Base-by-base conservation (phyloP, 2,113 vertebrate genomes). In the Cyprinus carpio region DNA sequence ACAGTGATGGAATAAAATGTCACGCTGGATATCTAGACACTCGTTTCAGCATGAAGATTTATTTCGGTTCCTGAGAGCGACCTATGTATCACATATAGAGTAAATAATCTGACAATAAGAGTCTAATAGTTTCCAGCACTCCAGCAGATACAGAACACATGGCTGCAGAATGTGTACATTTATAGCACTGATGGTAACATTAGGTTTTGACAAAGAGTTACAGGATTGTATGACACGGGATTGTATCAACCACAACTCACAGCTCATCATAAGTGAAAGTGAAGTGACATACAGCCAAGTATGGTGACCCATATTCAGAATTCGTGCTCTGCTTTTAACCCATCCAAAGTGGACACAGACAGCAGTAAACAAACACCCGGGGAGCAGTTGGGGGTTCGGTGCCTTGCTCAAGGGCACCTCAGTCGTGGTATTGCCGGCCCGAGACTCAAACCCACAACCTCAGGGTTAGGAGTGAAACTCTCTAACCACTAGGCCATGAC, bases 21-120 rank as follows among this genome's bases (percentile, higher is more conserved):
- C 87, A 80, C 83, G 75, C 40, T 16, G 13, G 8, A 65, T 79
- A n/a, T 60, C 29, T 37, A 37, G 10, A 31, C 31, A 6, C 75
- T 12, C 11, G 27, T 56, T 29, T 76, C 27, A 31, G 84, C 84
- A 85, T 2, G 77, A 82, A 82, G 75, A 83, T 80, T 83, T 37
- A 40, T 86, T 87, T 89, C 84, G 31, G 84, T 84, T 82, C 54
- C 43, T 87, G 84, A 65, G 77, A 49, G 84, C 46, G 71, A 81
- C 43, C 86, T 71, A 91, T 90, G 89, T 87, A 91, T 93, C 89
- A 92, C 83, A 85, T 83, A 46, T 74, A 86, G 81, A 75, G 71
- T 91, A 90, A 91, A 91, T 89, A 90, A 27, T 54, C 67, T 43
- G 88, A 90, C 71, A 62, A 86, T 56, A 65, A 79, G 51, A 64